Base-by-base conservation (phyloP, 2,113 vertebrate species). In the Ictalurus punctatus region DNA sequence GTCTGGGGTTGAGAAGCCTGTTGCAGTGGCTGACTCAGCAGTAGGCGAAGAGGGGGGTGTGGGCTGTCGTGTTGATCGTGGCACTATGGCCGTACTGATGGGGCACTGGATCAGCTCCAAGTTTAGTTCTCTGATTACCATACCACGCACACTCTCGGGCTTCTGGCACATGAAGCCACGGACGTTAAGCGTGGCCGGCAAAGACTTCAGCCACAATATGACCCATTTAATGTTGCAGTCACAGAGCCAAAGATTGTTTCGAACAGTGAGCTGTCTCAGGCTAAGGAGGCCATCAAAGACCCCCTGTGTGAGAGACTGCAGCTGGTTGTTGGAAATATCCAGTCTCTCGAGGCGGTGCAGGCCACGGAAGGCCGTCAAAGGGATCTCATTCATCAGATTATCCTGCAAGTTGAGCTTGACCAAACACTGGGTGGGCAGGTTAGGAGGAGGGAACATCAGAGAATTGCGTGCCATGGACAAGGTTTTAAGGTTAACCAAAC, bases 141-240 rank as follows among this genome's bases (percentile, higher is more conserved):
- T 98, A 9, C 97, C 97, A 65, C 97, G 94, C 87, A 98, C 96
- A 56, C 95, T 96, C 76, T 98, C 97, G 0, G 98, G 98, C 87
- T 96, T 97, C 89, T 98, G 97, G 94, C 98, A 99, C 97, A 98
- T 98, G 93, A 99, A 97, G 80, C 97, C 98, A 0, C 97, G 96
- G 48, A 98, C 97, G 0, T 98, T 98, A 88, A 99, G 95, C 13
- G 97, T 96, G 23, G 96, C 37, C 0, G 97, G 97, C 93, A 98
- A 96, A 37, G 96, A 95, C 88, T 96, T 97, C 83, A 99, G 96
- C 98, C 98, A 99, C 84, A 97, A 95, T 0, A 96, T 97, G 92
- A 98, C 97, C 98, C 97, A 99, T 63, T 96, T 96, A 87, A 99
- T 97, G 90, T 96, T 93, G 94, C 98, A 99, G 95, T 99, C 97